Base-by-base conservation (phyloP, 2,888 invertebrate species). In the Oscheius sp. region DNA sequence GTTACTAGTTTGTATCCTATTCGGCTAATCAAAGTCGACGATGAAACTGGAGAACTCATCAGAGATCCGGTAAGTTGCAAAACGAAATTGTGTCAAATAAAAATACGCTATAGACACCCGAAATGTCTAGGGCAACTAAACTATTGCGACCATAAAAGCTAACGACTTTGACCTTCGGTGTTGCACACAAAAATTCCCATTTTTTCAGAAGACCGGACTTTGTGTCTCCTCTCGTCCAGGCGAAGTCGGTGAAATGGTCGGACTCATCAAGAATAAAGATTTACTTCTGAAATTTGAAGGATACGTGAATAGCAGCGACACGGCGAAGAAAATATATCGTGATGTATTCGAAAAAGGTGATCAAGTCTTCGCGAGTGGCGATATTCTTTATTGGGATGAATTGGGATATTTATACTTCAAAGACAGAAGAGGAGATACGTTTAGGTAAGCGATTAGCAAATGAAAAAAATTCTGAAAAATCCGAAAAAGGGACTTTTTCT, bases 371-470 rank as follows among this genome's bases (percentile, higher is more conserved):
- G 76, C 83, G 6, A 78, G 78, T 66, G 90, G 90, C 65, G 96
- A 96, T 88, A 91, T 96, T 82, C 88, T 96, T 75, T 91, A 92
- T 36, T 91, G 92, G 88, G 95, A 96, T 87, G 92, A 94, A 79
- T 89, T 92, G n/a, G 95, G 95, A 41, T 95, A 94, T 88, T 91
- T 93, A 85, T 95, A 91, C 88, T 96, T 97, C 89, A 92, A 80
- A 47, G 96, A 96, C 87, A 90, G 95, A 77, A 94, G 95, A 0
- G 97, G 97, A 0, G 96, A 97, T 87, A 97, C 96, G 1, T 97
- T 93, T 68, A 65, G 74, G 74, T 74, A 26, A 9, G 64, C 22
- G 3, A 3, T 6, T 82, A 30, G 24, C 2, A 32, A 22, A 38
- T 2, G 8, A 14, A 54, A 54, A 54, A 8, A 3, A 17, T 30